These are phyloP conservation scores for Notospermus geniculatus DNA, from an alignment of 1,140 invertebrate genomes.

Conservation along the genomic window DNA sequence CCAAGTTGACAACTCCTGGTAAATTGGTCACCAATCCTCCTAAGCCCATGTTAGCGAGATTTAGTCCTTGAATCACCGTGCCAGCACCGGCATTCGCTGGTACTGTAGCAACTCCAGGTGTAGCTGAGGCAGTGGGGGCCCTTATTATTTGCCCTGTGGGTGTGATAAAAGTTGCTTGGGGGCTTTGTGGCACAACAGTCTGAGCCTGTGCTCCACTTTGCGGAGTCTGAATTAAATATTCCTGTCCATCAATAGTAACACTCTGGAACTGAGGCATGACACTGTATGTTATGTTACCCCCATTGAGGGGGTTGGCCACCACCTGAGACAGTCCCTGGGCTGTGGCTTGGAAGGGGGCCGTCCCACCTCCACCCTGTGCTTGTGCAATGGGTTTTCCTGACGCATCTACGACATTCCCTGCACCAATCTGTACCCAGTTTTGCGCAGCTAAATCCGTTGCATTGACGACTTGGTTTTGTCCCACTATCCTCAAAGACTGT, in stretches of 20 bases:
- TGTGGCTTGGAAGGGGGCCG: too few species aligned
- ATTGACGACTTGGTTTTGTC: constrained; percentile 28
- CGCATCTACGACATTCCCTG: constrained; percentile 45
- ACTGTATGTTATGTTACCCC: constrained; percentile 63
- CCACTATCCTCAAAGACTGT: constrained; percentile 25
- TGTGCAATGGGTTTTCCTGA: constrained; percentile 23
- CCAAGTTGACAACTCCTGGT: constrained; percentile 31
- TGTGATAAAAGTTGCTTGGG: constrained; percentile 53
- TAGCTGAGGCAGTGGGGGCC: neutral
- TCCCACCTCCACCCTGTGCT: constrained; percentile 20
- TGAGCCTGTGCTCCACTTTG: constrained; percentile 23
- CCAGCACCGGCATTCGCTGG: too few species aligned
- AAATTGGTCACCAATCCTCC: too few species aligned
- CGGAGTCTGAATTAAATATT: constrained; percentile 66
- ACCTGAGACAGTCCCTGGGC: constrained; percentile 35
- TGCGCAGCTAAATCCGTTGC: constrained; percentile 11
- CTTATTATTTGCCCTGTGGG: constrained; percentile 67
- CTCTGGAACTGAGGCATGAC: constrained; percentile 73
- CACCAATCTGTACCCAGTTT: constrained; percentile 12
- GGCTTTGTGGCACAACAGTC: constrained; percentile 53
- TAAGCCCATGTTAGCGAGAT: constrained; percentile 21
- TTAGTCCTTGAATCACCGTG: constrained; percentile 58
- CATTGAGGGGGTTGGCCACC: constrained; percentile 51
- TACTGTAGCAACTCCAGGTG: too few species aligned
- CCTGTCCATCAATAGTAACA: constrained; percentile 88